These are phyloP conservation scores for Mimachlamys varia DNA, from an alignment of 2,888 invertebrate species.

Conservation along the genomic window DNA sequence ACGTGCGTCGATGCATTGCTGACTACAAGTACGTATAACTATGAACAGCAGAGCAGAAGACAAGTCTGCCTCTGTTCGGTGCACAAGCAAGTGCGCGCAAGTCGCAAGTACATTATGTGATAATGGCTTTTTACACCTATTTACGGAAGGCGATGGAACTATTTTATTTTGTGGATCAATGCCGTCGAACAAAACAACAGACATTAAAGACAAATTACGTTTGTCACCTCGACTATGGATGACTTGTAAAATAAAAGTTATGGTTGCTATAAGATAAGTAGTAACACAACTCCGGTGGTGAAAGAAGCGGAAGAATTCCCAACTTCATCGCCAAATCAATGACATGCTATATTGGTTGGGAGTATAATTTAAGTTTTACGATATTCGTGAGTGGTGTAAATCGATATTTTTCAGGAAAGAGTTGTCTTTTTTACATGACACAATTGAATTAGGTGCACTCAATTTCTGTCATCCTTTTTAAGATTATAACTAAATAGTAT, in stretches of 20 bases:
- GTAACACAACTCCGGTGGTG: background rate
- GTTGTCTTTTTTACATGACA: background rate
- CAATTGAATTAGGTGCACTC: background rate
- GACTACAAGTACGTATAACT: too few species aligned
- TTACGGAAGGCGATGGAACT: background rate
- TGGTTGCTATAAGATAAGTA: background rate
- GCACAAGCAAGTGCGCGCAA: background rate
- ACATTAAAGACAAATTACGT: conserved; percentile 18
- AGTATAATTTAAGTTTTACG: background rate
- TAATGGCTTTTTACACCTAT: background rate
- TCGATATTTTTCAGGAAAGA: background rate
- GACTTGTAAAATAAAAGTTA: conserved; percentile 14
- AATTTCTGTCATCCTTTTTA: too few species aligned
- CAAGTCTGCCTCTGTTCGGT: background rate
- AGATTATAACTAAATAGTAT: too few species aligned
- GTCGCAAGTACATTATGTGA: background rate
- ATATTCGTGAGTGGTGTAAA: background rate
- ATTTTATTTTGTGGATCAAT: conserved; percentile 17
- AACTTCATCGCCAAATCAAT: background rate
- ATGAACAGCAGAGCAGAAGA: background rate
- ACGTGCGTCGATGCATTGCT: too few species aligned
- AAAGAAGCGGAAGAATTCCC: background rate
- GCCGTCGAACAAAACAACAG: background rate
- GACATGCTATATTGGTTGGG: background rate
- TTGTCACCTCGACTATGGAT: background rate